Evolutionary conservation across 2,113 vertebrate genomes (phyloP).

Genomic region (Jaculus jaculus): DNA sequence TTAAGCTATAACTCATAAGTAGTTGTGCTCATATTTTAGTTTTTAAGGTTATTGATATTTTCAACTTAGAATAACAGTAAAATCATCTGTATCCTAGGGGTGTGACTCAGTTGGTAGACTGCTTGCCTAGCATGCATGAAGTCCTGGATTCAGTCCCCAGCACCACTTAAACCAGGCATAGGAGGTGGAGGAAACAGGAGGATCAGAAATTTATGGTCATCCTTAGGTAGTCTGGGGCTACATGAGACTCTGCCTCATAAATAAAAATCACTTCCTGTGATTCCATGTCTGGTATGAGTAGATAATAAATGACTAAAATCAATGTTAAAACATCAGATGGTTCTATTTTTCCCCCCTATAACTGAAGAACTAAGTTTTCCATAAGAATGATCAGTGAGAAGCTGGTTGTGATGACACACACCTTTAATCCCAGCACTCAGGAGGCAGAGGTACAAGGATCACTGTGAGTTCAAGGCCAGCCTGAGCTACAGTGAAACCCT

Average conservation of each 20-base stretch:
- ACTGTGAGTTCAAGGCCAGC: no score
- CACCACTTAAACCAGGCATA: not conserved
- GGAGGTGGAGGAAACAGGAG: no score
- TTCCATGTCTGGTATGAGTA: not conserved
- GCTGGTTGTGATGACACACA: no score
- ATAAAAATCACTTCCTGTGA: not conserved
- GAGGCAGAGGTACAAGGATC: no score
- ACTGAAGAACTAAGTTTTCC: not conserved
- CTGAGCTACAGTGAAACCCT: no score
- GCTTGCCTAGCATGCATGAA: not conserved
- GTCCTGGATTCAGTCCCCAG: not conserved
- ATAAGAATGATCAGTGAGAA: not conserved
- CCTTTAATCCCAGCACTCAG: no score
- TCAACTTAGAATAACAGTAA: not conserved
- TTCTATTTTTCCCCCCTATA: not conserved
- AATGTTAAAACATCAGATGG: not conserved
- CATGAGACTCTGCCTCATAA: no score
- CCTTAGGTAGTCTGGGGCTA: no score
- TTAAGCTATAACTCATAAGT: not conserved
- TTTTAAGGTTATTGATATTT: conserved; percentile 4
- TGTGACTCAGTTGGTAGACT: not conserved
- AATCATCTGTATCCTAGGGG: not conserved
- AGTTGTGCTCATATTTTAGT: not conserved
- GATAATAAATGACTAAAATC: not conserved
- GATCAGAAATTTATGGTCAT: no score